Evolutionary conservation across 1,140 invertebrate genomes (phyloP), one percentile per base, ranked within the genome.

Genomic region (Drosophila kikkawai): DNA sequence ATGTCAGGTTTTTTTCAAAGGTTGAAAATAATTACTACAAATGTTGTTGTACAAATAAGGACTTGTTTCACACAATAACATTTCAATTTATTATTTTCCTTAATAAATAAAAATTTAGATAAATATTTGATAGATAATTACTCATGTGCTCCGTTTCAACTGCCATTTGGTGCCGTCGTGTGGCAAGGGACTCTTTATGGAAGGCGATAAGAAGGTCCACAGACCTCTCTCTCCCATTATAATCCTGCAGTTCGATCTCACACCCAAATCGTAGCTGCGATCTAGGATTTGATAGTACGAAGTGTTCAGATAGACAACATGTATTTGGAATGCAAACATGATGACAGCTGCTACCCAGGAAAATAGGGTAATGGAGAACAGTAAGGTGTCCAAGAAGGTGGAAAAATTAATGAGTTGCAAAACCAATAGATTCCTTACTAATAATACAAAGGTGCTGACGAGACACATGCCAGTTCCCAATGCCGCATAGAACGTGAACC

Each of bases 401-500:
- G 32, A 19, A 34, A 17, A 17, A 22, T 26, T 4, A 4, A 39
- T 9, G 2, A 15, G 7, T 15, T 8, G 12, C 34, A 36, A 19
- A 15, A 22, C 13, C 34, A 13, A 0, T 22, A 9, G 17, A 22
- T 42, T 17, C 1, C 13, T 11, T 84, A 93, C 95, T 17, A 96
- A 92, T 84, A 96, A 97, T 53, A 94, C 93, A 17, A 95, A 92
- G 91, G 97, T 97, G 68, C 95, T 96, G 78, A 93, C 94, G 7
- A 94, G 93, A 8, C 95, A 93, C 91, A 97, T 96, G 0, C 94
- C 44, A 57, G 95, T 95, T 8, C 95, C 95, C 7, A 97, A 68
- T 80, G 96, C 95, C 44, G 98, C 93, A 91, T 98, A 96, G 11
- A 97, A 92, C 4, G 97, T 94, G 87, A 98, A 96, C 81, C 96